Evolutionary conservation across 1,140 invertebrate genomes (phyloP).

Genomic region (Scaptomyza hsui): DNA sequence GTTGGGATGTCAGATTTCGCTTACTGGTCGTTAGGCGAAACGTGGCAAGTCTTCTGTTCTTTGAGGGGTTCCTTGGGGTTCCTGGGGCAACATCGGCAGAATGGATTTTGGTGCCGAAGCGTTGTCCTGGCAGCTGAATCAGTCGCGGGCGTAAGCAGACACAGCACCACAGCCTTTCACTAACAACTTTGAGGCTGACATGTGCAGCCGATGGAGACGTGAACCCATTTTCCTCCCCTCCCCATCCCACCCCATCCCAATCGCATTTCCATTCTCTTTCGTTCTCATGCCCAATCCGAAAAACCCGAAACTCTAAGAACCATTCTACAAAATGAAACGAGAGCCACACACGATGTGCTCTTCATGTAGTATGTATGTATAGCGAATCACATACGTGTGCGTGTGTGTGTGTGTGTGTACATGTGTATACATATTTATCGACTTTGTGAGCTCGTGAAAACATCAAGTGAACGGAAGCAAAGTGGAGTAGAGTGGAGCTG

Average conservation of each 20-base stretch:
- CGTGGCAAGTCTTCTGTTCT: conserved; percentile 15
- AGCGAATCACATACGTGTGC: conserved; percentile 8
- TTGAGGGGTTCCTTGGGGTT: conserved; percentile 15
- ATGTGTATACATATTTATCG: conserved; percentile 75
- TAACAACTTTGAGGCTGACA: conserved; percentile 77
- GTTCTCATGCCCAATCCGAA: conserved; percentile 18
- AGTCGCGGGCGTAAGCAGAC: conserved; percentile 51
- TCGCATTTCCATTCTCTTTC: neutral
- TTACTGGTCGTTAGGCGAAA: conserved; percentile 36
- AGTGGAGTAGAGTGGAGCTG: conserved; percentile 19
- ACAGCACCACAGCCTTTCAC: conserved; percentile 72
- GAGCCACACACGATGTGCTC: conserved; percentile 28
- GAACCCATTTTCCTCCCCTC: conserved; percentile 12
- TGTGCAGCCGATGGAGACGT: conserved; percentile 57
- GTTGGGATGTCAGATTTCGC: neutral
- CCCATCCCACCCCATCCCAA: conserved; percentile 14
- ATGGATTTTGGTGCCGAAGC: conserved; percentile 19
- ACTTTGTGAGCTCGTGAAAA: conserved; percentile 79
- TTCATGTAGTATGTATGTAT: conserved; percentile 15
- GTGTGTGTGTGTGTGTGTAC: conserved; percentile 10
- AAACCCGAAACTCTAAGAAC: conserved; percentile 5
- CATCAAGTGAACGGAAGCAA: conserved; percentile 77
- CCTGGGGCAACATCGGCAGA: conserved; percentile 30
- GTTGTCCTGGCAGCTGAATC: conserved; percentile 34
- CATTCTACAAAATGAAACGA: conserved; percentile 12